Evolutionary conservation across 2,113 vertebrate species (phyloP).

Genomic region (Empidonax traillii): DNA sequence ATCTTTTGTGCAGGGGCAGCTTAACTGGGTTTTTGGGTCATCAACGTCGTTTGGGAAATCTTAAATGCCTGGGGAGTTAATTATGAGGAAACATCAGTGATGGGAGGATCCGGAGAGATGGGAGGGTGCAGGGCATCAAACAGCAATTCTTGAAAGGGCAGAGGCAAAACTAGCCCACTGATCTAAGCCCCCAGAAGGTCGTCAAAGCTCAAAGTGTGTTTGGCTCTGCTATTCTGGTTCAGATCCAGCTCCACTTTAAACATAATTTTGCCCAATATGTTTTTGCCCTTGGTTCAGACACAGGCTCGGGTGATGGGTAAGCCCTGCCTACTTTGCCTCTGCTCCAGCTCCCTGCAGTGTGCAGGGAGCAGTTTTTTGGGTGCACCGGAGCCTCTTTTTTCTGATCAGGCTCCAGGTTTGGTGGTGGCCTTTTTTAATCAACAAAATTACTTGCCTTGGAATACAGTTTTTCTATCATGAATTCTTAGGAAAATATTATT

Average conservation of each 20-base stretch:
- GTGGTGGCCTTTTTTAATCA: background rate
- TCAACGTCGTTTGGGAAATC: background rate
- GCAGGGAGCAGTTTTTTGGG: background rate
- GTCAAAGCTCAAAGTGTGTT: background rate
- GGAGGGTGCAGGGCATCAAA: background rate
- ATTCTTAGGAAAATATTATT: slow-evolving; percentile 52
- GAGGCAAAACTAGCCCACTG: background rate
- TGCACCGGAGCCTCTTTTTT: background rate
- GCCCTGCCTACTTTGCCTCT: background rate
- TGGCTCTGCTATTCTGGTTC: background rate
- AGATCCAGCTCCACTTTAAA: background rate
- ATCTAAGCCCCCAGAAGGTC: background rate
- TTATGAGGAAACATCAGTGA: background rate
- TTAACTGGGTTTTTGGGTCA: background rate
- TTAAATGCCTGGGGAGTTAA: background rate
- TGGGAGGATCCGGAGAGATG: background rate
- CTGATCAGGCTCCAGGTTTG: background rate
- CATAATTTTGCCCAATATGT: rapidly evolving
- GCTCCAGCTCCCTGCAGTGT: background rate
- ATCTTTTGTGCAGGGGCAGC: background rate
- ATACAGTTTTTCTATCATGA: slow-evolving; percentile 21
- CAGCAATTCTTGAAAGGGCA: background rate
- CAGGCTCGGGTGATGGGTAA: background rate
- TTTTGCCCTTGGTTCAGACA: background rate
- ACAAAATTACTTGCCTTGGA: background rate